Percentiles rank a stretch among this genome's conserved stretches.
These are phyloP conservation scores for Podiceps cristatus DNA, from an alignment of 2,113 vertebrate genomes.

Conservation along the genomic window DNA sequence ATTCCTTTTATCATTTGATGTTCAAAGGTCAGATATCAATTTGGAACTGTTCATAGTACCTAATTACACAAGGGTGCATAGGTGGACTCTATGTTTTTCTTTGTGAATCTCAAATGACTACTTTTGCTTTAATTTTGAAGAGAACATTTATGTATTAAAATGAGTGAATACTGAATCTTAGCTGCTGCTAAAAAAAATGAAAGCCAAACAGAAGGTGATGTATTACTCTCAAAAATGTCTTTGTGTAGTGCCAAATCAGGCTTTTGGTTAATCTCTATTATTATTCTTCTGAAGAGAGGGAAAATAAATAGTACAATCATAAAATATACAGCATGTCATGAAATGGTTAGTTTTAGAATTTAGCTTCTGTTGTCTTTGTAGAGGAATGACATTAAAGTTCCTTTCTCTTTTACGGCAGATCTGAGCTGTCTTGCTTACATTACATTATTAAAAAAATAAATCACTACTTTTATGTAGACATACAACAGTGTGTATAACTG, in stretches of 20 bases:
- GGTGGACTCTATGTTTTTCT: background rate
- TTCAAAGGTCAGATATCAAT: background rate
- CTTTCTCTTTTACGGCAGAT: background rate
- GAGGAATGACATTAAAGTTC: background rate
- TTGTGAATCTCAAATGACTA: background rate
- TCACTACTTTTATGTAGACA: background rate
- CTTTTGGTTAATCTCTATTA: background rate
- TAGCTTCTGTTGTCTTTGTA: background rate
- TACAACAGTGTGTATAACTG: background rate
- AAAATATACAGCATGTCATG: background rate
- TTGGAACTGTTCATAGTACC: background rate
- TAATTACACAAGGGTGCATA: background rate
- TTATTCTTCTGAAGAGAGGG: background rate
- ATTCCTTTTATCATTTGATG: background rate
- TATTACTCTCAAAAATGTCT: background rate
- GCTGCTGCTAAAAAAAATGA: background rate
- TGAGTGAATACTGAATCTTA: background rate
- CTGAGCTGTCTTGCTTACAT: background rate
- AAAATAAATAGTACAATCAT: background rate
- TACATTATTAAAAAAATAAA: conserved; percentile 11
- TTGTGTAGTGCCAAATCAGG: background rate
- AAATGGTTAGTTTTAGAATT: background rate
- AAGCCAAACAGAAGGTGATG: background rate
- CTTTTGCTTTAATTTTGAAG: background rate
- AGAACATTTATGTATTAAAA: background rate